These are phyloP conservation scores for Paracentrotus lividus DNA, from an alignment of 53 echinoderm and acorn worm genomes.

Conservation along the genomic window DNA sequence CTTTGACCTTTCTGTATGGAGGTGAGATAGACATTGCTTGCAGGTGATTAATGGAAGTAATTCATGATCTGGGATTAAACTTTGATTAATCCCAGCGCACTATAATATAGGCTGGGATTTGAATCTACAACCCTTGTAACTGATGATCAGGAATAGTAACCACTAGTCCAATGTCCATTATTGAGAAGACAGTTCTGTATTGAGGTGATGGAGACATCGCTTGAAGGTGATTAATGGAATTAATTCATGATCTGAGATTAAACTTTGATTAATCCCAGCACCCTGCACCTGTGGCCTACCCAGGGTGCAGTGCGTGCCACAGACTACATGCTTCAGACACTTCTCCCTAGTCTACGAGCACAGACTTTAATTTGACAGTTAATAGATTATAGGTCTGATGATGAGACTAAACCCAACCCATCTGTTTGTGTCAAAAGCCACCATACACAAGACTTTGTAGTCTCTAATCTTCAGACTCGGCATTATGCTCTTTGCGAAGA, in stretches of 20 bases:
- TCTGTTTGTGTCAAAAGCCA: too few species aligned
- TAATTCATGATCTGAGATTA: slow-evolving; percentile 8
- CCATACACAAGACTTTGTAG: too few species aligned
- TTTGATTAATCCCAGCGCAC: slow-evolving; percentile 4
- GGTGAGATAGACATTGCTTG: neutral
- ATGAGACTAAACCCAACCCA: neutral
- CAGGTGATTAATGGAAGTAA: slow-evolving; percentile 24
- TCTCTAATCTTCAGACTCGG: too few species aligned
- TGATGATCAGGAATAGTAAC: too few species aligned
- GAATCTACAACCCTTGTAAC: neutral
- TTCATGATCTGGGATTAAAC: slow-evolving; percentile 18
- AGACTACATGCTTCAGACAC: neutral
- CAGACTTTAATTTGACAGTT: too few species aligned
- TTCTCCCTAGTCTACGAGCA: too few species aligned
- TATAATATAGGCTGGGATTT: neutral
- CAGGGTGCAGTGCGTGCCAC: neutral
- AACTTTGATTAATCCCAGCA: slow-evolving; percentile 13
- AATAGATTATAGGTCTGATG: too few species aligned
- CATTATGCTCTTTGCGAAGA: too few species aligned
- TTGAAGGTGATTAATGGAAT: slow-evolving; percentile 19
- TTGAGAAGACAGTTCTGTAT: too few species aligned
- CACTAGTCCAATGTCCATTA: too few species aligned
- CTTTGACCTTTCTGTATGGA: neutral
- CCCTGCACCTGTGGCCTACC: neutral
- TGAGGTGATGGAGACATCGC: neutral